These are phyloP conservation scores for Oscheius sp. DNA, from an alignment of 1,140 invertebrate genomes.

Conservation along the genomic window DNA sequence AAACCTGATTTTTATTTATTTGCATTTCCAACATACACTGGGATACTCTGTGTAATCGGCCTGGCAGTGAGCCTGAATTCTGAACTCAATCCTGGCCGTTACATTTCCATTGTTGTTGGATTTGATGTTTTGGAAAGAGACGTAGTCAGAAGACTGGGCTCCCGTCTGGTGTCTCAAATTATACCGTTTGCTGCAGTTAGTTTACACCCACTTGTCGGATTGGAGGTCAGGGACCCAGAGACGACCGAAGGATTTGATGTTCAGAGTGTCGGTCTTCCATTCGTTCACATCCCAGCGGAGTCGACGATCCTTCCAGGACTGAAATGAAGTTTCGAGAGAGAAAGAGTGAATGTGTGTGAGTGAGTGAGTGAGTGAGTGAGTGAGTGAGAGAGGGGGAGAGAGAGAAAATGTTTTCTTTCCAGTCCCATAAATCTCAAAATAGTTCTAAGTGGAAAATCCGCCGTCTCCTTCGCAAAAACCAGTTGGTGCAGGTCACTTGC, in stretches of 20 bases:
- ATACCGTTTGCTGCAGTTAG: background rate
- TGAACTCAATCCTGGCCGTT: constrained; percentile 39
- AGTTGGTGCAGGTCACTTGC: too few species aligned
- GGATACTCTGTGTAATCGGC: constrained; percentile 45
- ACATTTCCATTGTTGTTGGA: constrained; percentile 42
- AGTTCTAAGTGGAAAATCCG: too few species aligned
- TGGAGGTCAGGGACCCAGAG: constrained; percentile 46
- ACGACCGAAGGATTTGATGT: constrained; percentile 41
- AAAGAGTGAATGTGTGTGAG: too few species aligned
- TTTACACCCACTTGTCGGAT: constrained; percentile 35
- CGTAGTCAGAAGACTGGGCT: constrained; percentile 38
- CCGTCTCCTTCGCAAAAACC: too few species aligned
- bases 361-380: too few species aligned
- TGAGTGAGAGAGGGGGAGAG: too few species aligned
- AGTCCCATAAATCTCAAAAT: too few species aligned
- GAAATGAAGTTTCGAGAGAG: constrained; percentile 15
- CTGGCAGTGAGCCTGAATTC: constrained; percentile 42
- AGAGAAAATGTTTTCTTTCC: too few species aligned
- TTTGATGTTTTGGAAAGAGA: constrained; percentile 41
- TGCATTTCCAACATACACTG: constrained; percentile 24
- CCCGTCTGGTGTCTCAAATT: constrained; percentile 40
- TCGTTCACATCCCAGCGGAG: constrained; percentile 38
- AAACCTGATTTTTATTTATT: constrained; percentile 2
- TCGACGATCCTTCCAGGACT: constrained; percentile 45
- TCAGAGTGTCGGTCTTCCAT: constrained; percentile 42